Evolutionary conservation across 1,140 invertebrate genomes (phyloP), one percentile per base, ranked within the genome.

Genomic region (Brachionus asplanchnoidis): DNA sequence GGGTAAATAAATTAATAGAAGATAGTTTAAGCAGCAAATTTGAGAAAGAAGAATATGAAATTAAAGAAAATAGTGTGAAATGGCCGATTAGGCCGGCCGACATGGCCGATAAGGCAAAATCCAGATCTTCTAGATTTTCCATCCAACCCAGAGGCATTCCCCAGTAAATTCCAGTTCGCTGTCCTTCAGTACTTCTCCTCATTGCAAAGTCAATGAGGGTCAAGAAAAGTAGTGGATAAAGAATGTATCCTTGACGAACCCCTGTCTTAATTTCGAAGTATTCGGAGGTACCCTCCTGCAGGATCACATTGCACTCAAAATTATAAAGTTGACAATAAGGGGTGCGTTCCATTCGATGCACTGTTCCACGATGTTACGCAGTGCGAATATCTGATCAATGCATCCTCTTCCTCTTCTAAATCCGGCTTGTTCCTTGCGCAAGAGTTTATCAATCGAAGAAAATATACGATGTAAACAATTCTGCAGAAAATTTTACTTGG

Each of bases 321-420:
- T 80, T 32, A 14, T 85, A 53, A 87, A 88, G 28, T 56, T 85
- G 20, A 86, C 85, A 75, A 86, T 86, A 9, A 87, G 70, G 8
- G 87, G 85, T 9, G 78, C 68, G 2, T 86, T 78, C 85, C 86
- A 87, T 85, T 88, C 85, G 1, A 85, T 9, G 66, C 83, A 87
- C 70, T 88, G 86, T 60, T 88, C 85, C 7, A 87, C n/a, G 40
- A 78, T 78, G 11, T 26, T 40, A 75, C 70, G 42, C 4, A 53
- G 11, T 53, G 46, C 46, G 14, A 53, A 53, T 53, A 53, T 53
- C 46, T 53, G 46, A 53, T 53, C 46, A 53, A 17, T 53, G 12
- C 46, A 53, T 53, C 46, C 46, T 53, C 14, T 53, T 53, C 46
- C 9, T 53, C 46, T 11, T 53, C 46, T 53, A 14, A 53, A 14